phyloP scores from a whole-genome alignment of 2,888 invertebrate species.

The Tinea semifulvella region DNA sequence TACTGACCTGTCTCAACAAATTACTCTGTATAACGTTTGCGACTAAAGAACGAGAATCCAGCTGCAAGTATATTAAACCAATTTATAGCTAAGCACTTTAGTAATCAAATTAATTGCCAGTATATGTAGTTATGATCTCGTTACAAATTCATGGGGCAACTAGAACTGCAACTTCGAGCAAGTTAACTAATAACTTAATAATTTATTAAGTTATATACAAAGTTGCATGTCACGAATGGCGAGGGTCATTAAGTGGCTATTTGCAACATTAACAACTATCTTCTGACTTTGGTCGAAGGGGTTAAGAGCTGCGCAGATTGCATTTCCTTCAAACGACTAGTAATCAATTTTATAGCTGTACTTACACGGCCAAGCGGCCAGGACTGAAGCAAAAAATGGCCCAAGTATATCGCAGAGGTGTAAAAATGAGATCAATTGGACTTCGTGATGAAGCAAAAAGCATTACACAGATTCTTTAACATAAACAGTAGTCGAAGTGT shows the following conservation, averaged over 20 bases:
- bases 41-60: no score
- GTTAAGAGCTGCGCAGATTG: slow-evolving; percentile 39
- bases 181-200: background rate
- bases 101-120: no score
- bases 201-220: background rate
- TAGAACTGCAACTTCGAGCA: background rate
- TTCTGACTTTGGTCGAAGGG: slow-evolving; percentile 15
- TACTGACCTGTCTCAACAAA: no score
- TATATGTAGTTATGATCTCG: no score
- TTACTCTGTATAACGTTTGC: no score
- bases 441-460: no score
- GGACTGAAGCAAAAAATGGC: no score
- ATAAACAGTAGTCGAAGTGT: no score
- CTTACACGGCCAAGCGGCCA: slow-evolving; percentile 54
- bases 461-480: no score
- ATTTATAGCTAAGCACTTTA: background rate
- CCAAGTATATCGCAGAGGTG: no score
- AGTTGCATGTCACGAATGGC: slow-evolving; percentile 5
- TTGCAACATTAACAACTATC: slow-evolving; percentile 4
- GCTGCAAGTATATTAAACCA: background rate
- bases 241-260: slow-evolving; percentile 8
- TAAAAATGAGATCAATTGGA: no score
- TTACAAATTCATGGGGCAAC: no score
- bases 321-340: slow-evolving; percentile 57
- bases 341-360: slow-evolving; percentile 58